phyloP scores from a whole-genome alignment of 35 echinoderm and acorn worm species.

The Amphiura filiformis region DNA sequence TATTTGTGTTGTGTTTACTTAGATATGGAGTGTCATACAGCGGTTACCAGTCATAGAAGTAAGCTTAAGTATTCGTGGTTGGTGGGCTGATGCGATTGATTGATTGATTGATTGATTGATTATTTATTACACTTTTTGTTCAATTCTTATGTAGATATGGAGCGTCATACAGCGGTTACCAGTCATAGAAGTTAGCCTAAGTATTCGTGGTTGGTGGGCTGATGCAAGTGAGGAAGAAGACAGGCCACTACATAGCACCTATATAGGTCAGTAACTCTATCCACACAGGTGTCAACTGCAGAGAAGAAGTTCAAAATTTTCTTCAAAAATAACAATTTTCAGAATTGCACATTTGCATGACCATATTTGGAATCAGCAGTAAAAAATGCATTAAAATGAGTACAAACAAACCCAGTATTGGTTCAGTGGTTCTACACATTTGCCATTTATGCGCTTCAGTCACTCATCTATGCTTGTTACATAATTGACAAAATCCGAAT shows the following conservation, averaged over 20 bases:
- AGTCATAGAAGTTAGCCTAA: slow-evolving; percentile 64
- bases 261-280: slow-evolving; percentile 63
- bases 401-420: too few relatives aligned
- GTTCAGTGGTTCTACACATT: too few relatives aligned
- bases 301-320: too few relatives aligned
- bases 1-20: not conserved
- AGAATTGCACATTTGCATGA: too few relatives aligned
- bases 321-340: too few relatives aligned
- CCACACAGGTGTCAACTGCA: too few relatives aligned
- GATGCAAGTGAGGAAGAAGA: slow-evolving; percentile 60
- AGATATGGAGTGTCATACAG: slow-evolving; percentile 74
- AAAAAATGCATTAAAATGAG: too few relatives aligned
- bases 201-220: slow-evolving; percentile 81
- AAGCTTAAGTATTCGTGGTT: slow-evolving; percentile 55
- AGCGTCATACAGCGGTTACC: slow-evolving; percentile 72
- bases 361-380: too few relatives aligned
- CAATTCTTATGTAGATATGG: slow-evolving; percentile 38
- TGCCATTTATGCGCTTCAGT: too few relatives aligned
- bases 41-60: slow-evolving; percentile 80
- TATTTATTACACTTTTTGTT: not conserved
- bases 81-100: slow-evolving; percentile 83
- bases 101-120: too few relatives aligned
- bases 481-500: too few relatives aligned
- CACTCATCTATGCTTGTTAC: too few relatives aligned
- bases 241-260: slow-evolving; percentile 27